phyloP scores from a whole-genome alignment of 2,797 vertebrate genomes.

The Pogonophryne albipinna region DNA sequence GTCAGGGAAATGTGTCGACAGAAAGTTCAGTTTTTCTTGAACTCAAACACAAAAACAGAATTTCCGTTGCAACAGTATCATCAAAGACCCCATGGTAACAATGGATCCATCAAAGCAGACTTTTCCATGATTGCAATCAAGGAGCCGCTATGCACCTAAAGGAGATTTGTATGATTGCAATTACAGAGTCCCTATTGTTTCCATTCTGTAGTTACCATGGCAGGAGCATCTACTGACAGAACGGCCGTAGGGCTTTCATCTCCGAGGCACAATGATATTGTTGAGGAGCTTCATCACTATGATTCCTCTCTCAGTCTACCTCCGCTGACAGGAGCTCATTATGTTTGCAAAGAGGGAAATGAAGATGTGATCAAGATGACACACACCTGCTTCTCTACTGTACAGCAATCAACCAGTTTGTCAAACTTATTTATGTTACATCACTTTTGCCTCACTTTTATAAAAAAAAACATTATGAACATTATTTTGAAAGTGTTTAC shows the following conservation, averaged over 20 bases:
- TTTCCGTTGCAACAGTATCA: constrained; percentile 24
- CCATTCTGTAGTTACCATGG: constrained; percentile 46
- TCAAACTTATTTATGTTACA: background rate
- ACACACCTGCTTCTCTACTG: background rate
- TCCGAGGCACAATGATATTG: background rate
- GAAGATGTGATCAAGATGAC: background rate
- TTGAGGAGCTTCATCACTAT: constrained; percentile 7
- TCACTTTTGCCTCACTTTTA: background rate
- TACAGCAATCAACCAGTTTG: too few relatives aligned
- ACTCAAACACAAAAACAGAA: constrained; percentile 4
- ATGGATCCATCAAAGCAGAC: constrained; percentile 43
- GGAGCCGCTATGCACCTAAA: constrained; percentile 30
- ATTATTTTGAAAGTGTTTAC: too few relatives aligned
- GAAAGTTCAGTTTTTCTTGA: background rate
- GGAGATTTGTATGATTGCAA: constrained; percentile 70
- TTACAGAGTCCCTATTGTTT: constrained; percentile 66
- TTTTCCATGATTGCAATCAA: constrained; percentile 73
- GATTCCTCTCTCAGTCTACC: background rate
- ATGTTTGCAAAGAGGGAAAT: background rate
- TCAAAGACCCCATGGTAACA: constrained; percentile 39
- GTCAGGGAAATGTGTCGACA: constrained; percentile 35
- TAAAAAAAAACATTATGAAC: too few relatives aligned
- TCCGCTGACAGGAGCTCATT: background rate
- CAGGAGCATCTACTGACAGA: constrained; percentile 33
- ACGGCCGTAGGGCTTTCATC: background rate